These are phyloP conservation scores for Parnassius mnemosyne DNA, from an alignment of 2,888 invertebrate genomes.

Conservation along the genomic window DNA sequence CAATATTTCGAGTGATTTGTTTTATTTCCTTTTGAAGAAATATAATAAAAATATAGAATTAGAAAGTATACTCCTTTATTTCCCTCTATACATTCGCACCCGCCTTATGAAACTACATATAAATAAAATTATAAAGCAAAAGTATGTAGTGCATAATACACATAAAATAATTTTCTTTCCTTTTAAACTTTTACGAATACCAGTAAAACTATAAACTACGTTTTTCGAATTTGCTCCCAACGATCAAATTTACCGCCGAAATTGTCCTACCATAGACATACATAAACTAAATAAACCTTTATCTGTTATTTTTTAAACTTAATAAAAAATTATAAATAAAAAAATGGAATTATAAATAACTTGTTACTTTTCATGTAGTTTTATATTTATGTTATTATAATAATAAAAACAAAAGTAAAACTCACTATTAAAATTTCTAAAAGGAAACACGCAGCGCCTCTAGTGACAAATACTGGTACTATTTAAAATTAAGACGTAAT, in stretches of 20 bases:
- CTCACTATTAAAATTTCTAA: background rate
- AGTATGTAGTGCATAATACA: no score
- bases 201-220: no score
- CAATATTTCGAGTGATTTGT: constrained; percentile 57
- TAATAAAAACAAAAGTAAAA: no score
- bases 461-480: constrained; percentile 24
- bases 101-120: no score
- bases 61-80: no score
- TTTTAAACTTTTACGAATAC: no score
- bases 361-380: background rate
- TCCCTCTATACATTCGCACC: no score
- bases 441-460: constrained; percentile 11
- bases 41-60: background rate
- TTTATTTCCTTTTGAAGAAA: constrained; percentile 35
- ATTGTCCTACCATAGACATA: constrained; percentile 7
- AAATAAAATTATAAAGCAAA: no score
- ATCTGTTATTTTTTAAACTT: background rate
- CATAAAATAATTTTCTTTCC: no score
- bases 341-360: background rate
- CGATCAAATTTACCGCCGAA: constrained; percentile 9
- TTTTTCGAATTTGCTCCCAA: constrained; percentile 17
- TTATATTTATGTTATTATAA: no score
- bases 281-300: background rate
- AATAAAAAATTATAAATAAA: background rate
- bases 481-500: constrained; percentile 57